Base-by-base conservation (phyloP, 2,888 invertebrate genomes). In the Pterostichus madidus region DNA sequence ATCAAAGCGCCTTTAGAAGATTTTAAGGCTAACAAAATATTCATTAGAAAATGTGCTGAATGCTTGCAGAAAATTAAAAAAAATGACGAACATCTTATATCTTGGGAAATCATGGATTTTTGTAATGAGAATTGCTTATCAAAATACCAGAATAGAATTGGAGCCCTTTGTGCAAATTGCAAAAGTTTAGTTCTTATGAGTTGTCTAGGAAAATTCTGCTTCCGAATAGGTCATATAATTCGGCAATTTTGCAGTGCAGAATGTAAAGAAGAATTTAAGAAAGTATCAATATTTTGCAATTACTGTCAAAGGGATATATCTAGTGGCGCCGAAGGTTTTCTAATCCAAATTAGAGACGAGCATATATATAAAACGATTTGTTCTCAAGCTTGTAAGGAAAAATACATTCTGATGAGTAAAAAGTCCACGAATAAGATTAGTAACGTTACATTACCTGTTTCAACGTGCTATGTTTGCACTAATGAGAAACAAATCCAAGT, bases 71-170 rank as follows among this genome's bases (percentile, higher is more conserved):
- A 71, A 44, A 13, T 15, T 44, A 44, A 15, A 71, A 17, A 71
- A 17, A 11, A 0, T 5, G 68, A 71, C 10, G 44, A 15, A 4
- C 8, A 39, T 5, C 1, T 71, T 86, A 89, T 95, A 0, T 92
- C 93, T 0, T 97, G 96, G 97, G 96, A 96, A 88, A 95, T 96
- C 0, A 94, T 96, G 94, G 96, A 96, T 87, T 97, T 95, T 88
- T 97, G 97, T 87, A 94, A 95, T 84, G 96, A 96, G 88, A 92
- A 93, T 44, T 97, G 97, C 86, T 90, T 97, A 90, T 89, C 87
- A 24, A 91, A 91, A 86, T 95, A 94, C 89, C 95, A 95, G 89
- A 92, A 93, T 80, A 91, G 91, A 84, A 92, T 95, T 77, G 94
- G 94, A 0, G 90, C 94, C 0, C 91, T 92, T 84, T 97, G 97